Base-by-base conservation (phyloP, 2,888 invertebrate genomes). In the Bombylius discolor region DNA sequence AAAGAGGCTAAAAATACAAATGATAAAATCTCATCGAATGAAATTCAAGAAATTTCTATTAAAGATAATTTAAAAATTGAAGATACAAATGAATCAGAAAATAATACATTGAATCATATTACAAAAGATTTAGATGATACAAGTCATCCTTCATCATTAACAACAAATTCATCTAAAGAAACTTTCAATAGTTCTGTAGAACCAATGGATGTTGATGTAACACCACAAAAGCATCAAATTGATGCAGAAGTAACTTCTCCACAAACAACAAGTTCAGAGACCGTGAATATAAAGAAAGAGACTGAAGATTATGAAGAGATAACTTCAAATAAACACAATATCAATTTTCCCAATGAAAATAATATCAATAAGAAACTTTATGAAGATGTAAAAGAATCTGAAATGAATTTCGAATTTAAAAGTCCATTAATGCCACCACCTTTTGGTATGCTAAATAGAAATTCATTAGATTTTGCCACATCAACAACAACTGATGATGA, bases 141-240 rank as follows among this genome's bases (percentile, higher is more conserved):
- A 23, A 23, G 23, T 23, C 23, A 23, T 23, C 23, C 23, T 23
- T 23, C 23, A 23, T 23, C 23, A 23, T 23, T 23, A 23, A 23
- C 23, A 23, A 23, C 23, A 23, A 23, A 23, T 23, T 23, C 23
- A 23, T 23, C 23, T 23, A 23, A 23, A 23, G 23, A 23, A 23
- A 23, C 23, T 23, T 23, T 23, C 23, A 23, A 23, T 8, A 42
- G 11, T 11, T 42, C 39, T 11, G 11, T 62, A 47, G 69, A 69
- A 42, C 61, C 67, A 4, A 71, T 70, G 69, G 69, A 70, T 47
- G 63, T 70, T 9, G 70, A 70, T 59, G 44, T 56, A 8, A 62
- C 46, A 32, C 45, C 51, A 11, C 9, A 14, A 11, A n/a, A 8
- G 42, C n/a, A 9, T 42, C 23, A 23, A 23, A 23, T 23, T 23